Evolutionary conservation across 2,797 vertebrate genomes (phyloP), one percentile per base, ranked within the genome.

Genomic region (Sparus aurata): DNA sequence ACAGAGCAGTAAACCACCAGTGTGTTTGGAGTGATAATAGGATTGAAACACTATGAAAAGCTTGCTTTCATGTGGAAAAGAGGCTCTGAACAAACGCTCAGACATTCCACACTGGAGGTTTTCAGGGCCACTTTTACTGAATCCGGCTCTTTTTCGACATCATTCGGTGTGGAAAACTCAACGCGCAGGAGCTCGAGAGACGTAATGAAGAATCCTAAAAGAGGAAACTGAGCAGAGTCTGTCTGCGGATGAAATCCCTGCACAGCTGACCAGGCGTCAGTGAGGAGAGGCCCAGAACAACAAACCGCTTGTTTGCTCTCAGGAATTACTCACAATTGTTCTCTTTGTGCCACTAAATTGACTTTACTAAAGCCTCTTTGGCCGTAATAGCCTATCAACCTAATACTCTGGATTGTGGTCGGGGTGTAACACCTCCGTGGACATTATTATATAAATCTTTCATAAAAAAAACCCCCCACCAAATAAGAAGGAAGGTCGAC

Each of bases 61-160:
- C 83, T 90, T 86, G 75, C 89, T 90, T 92, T 92, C 86, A 89
- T 91, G 64, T 90, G 85, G 80, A 27, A 27, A 75, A 87, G 85
- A 2, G 60, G 87, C 87, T 76, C 82, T 72, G 62, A 77, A 85
- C 60, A 73, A 85, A 87, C 66, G 60, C 63, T 79, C 73, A 49
- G 83, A 91, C 91, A 91, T 92, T 92, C 92, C 92, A 82, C 82
- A 30, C 72, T 65, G 68, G 54, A 67, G 49, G 30, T 59, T 83
- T 80, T 67, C 43, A 69, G 59, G 59, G 8, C 54, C 43, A 12
- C 20, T 27, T 63, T 38, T 20, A 18, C n/a, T n/a, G 2, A 17
- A 65, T 65, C 30, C 1, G 41, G 59, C 22, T 25, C 5, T 50
- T 61, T 34, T 65, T 22, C 30, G 46, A 0, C 30, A 41, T n/a